phyloP scores from a whole-genome alignment of 1,140 invertebrate species.

The Psix sp. region DNA sequence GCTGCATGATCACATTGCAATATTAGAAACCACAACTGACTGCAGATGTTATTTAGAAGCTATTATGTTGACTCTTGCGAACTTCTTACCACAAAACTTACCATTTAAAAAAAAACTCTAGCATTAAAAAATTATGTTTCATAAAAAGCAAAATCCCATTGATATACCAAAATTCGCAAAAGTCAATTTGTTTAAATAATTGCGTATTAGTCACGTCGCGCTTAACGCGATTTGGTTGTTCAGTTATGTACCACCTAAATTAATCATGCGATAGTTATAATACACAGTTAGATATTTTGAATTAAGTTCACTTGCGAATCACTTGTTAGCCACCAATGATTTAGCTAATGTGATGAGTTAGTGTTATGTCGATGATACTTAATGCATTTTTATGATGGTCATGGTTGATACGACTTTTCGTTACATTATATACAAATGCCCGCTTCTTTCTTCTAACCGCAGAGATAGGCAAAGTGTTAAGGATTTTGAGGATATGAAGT shows the following conservation, averaged over 20 bases:
- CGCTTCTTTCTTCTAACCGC: too few relatives aligned
- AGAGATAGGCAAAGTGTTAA: too few relatives aligned
- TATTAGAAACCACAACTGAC: too few relatives aligned
- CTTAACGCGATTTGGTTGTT: conserved; percentile 26
- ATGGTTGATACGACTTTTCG: conserved; percentile 29
- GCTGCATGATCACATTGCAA: conserved; percentile 77
- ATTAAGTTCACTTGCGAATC: conserved; percentile 49
- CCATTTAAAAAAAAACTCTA: conserved; percentile 32
- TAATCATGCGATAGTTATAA: conserved; percentile 55
- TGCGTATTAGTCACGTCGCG: conserved; percentile 54
- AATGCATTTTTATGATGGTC: conserved; percentile 15
- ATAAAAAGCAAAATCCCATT: conserved; percentile 8
- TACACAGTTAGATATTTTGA: conserved; percentile 50
- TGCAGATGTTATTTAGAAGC: conserved; percentile 41
- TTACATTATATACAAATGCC: conserved; percentile 23
- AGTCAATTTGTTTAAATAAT: conserved; percentile 34
- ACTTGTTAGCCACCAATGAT: conserved; percentile 53
- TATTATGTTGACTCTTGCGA: conserved; percentile 56
- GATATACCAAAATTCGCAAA: conserved; percentile 25
- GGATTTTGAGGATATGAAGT: too few relatives aligned
- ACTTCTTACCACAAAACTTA: conserved; percentile 27
- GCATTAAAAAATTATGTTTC: conserved; percentile 71
- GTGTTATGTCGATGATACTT: conserved; percentile 44
- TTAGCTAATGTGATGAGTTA: conserved; percentile 56
- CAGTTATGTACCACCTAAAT: conserved; percentile 41